phyloP scores from a whole-genome alignment of 2,113 vertebrate species.

The Megatriorchis doriae region DNA sequence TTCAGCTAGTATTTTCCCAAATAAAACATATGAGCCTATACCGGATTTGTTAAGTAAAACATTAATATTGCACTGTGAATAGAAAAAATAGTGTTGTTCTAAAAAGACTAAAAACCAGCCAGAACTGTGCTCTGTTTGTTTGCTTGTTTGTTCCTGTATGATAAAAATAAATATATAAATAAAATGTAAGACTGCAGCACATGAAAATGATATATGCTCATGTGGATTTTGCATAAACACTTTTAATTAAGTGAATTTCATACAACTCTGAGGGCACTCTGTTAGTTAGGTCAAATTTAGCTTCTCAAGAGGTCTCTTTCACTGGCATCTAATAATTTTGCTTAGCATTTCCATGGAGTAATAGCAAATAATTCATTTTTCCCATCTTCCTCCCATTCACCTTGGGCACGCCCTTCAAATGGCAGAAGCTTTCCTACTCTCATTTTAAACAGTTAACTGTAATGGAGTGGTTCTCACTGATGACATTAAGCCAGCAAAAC shows the following conservation, averaged over 20 bases:
- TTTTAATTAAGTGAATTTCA: constrained; percentile 10
- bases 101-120: background rate
- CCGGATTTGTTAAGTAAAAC: background rate
- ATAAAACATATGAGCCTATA: background rate
- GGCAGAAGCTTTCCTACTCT: background rate
- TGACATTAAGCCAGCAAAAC: background rate
- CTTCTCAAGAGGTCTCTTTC: background rate
- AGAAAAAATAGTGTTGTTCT: background rate
- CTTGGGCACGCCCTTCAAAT: background rate
- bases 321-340: background rate
- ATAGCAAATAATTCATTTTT: background rate
- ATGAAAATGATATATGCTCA: background rate
- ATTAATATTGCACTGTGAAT: background rate
- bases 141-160: background rate
- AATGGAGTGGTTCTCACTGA: background rate
- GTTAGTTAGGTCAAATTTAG: background rate
- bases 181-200: background rate
- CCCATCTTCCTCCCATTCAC: background rate
- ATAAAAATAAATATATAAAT: background rate
- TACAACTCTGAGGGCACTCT: background rate
- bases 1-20: background rate
- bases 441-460: background rate
- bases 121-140: background rate
- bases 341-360: background rate
- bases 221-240: background rate